Percentiles rank a stretch among this genome's conserved stretches.
phyloP scores from a whole-genome alignment of 2,113 vertebrate genomes.

The Phycodurus eques region DNA sequence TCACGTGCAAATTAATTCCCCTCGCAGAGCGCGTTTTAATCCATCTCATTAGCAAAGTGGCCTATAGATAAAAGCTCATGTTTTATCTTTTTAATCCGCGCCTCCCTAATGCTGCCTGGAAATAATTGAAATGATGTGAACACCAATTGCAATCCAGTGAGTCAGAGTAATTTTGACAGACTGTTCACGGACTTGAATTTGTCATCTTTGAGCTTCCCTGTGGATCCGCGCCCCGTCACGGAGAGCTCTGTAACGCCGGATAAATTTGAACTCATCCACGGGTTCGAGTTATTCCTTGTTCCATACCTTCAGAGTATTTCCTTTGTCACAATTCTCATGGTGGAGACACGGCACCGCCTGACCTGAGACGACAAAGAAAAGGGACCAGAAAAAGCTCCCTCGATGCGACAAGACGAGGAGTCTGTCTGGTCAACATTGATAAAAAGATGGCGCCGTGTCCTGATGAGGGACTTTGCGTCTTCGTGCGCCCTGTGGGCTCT shows the following conservation, averaged over 20 bases:
- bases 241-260: conserved; percentile 33
- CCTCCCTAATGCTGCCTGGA: conserved; percentile 39
- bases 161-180: conserved; percentile 30
- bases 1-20: conserved; percentile 74
- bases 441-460: conserved; percentile 54
- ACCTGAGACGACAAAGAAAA: conserved; percentile 69
- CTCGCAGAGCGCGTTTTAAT: conserved; percentile 68
- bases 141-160: conserved; percentile 18
- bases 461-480: conserved; percentile 57
- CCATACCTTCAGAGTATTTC: conserved; percentile 65
- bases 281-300: conserved; percentile 21
- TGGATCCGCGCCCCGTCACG: neutral
- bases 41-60: conserved; percentile 72
- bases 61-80: conserved; percentile 53
- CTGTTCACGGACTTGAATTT: conserved; percentile 20
- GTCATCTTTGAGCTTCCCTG: conserved; percentile 9
- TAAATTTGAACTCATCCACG: conserved; percentile 30
- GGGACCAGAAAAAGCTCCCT: conserved; percentile 54
- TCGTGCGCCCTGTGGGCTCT: conserved; percentile 36
- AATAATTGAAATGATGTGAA: conserved; percentile 58
- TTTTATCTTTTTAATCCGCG: conserved; percentile 67
- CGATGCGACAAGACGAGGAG: conserved; percentile 47
- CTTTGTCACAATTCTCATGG: conserved; percentile 62
- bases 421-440: conserved; percentile 72
- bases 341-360: conserved; percentile 45